These are phyloP conservation scores for Drosophila suzukii DNA, from an alignment of 1,140 invertebrate species.

Conservation along the genomic window DNA sequence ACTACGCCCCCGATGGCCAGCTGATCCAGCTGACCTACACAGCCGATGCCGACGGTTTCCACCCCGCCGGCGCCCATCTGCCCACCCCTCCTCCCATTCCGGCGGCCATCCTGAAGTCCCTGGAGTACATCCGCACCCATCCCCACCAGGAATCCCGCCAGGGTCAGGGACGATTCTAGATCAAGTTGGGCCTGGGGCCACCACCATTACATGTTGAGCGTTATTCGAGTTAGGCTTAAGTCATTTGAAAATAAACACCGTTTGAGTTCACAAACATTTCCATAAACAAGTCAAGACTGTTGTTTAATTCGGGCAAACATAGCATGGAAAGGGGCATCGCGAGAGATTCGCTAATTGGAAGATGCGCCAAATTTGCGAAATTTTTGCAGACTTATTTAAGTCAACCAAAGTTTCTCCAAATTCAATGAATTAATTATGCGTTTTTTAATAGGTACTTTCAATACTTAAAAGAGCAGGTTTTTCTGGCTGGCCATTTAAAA, in stretches of 20 bases:
- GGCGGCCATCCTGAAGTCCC: constrained; percentile 87
- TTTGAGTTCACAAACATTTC: constrained; percentile 19
- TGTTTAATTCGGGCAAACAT: constrained; percentile 3
- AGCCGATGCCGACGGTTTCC: constrained; percentile 92
- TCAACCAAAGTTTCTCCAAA: background rate
- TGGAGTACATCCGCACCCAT: constrained; percentile 87
- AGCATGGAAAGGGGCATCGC: constrained; percentile 2
- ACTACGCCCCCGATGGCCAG: constrained; percentile 84
- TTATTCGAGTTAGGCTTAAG: constrained; percentile 43
- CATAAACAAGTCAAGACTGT: constrained; percentile 13
- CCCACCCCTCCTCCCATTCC: constrained; percentile 92
- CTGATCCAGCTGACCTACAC: constrained; percentile 87
- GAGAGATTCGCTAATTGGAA: background rate
- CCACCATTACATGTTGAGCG: constrained; percentile 29
- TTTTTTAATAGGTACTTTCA: background rate
- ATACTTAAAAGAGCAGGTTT: no score
- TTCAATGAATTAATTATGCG: background rate
- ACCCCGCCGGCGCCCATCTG: constrained; percentile 89
- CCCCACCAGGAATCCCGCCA: constrained; percentile 82
- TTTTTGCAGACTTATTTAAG: background rate
- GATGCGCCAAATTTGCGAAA: background rate
- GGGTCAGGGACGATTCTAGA: constrained; percentile 50
- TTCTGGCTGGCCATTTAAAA: no score
- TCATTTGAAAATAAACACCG: constrained; percentile 44
- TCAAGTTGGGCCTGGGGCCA: background rate